Evolutionary conservation across 2,888 invertebrate species (phyloP).

Genomic region (Stenodera caucasica): DNA sequence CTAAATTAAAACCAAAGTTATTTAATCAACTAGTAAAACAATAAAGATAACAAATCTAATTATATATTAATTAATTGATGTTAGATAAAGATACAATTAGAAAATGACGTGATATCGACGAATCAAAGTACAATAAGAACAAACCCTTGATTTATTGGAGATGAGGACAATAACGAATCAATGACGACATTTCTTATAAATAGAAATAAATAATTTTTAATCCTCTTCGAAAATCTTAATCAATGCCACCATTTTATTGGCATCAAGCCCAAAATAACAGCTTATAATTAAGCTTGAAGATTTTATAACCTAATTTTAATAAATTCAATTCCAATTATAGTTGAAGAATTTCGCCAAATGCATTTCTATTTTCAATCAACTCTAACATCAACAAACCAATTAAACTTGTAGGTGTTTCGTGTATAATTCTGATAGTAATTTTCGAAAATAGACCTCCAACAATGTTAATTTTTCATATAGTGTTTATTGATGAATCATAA

Average conservation of each 20-base stretch:
- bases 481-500: background rate
- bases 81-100: conserved; percentile 3
- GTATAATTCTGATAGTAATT: conserved; percentile 7
- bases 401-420: conserved; percentile 14
- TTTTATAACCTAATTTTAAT: too few relatives aligned
- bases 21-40: conserved; percentile 1
- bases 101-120: conserved; percentile 1
- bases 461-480: too few relatives aligned
- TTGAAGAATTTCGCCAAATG: too few relatives aligned
- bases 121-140: background rate
- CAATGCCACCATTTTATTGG: background rate
- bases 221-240: background rate
- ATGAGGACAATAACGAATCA: background rate
- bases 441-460: background rate
- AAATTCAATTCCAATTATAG: too few relatives aligned
- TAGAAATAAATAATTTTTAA: background rate
- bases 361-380: too few relatives aligned
- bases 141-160: background rate
- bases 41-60: background rate
- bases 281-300: background rate
- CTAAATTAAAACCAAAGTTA: conserved; percentile 5
- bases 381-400: conserved; percentile 13
- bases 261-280: background rate
- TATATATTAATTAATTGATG: background rate
- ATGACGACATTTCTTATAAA: background rate